These are phyloP conservation scores for Alitta virens DNA, from an alignment of 2,888 invertebrate genomes.

Conservation along the genomic window DNA sequence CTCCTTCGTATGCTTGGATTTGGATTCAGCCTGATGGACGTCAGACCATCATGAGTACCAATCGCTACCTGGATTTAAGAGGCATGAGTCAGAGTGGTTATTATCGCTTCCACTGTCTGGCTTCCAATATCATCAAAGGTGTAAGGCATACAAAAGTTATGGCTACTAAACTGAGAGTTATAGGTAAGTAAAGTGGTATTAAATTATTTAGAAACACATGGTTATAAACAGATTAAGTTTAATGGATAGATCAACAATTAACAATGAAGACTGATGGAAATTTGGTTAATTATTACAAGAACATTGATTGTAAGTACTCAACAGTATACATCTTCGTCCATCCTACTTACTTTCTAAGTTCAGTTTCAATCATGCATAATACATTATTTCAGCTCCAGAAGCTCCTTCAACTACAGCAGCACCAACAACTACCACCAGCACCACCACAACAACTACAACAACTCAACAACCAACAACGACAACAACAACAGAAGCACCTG, in stretches of 20 bases:
- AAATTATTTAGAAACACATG: no score
- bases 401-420: background rate
- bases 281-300: no score
- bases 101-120: slow-evolving; percentile 23
- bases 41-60: slow-evolving; percentile 14
- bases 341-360: no score
- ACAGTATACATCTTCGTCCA: no score
- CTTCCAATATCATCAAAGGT: slow-evolving; percentile 18
- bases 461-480: slow-evolving; percentile 9
- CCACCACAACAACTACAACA: slow-evolving; percentile 7
- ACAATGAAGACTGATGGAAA: no score
- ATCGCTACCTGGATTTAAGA: slow-evolving; percentile 20
- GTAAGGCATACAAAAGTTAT: slow-evolving; percentile 21
- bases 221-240: no score
- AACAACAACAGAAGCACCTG: background rate
- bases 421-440: background rate
- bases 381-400: background rate
- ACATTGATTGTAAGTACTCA: no score
- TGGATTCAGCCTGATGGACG: slow-evolving; percentile 1
- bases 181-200: slow-evolving; percentile 13
- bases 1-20: slow-evolving; percentile 16
- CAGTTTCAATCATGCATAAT: background rate
- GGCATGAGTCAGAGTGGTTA: slow-evolving; percentile 10
- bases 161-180: slow-evolving; percentile 18
- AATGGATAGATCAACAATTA: background rate